A percentile compares a stretch with the other conserved stretches of the same genome.
phyloP scores from a whole-genome alignment of 2,888 invertebrate genomes.

The Zhuqinia jingwanae region DNA sequence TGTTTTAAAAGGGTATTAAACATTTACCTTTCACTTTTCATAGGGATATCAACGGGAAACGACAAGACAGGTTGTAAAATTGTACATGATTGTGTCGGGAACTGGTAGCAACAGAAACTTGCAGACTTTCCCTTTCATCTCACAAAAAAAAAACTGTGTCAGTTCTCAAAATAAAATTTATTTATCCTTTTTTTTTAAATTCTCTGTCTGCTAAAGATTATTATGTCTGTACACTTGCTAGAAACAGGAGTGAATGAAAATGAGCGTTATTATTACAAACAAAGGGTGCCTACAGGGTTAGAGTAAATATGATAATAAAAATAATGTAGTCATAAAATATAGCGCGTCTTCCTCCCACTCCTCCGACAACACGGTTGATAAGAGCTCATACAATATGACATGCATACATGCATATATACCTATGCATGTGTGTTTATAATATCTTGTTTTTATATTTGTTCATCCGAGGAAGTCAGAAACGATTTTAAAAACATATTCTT shows the following conservation, averaged over 20 bases:
- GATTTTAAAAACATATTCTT: background rate
- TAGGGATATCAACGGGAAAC: constrained; percentile 39
- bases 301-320: constrained; percentile 31
- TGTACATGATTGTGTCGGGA: constrained; percentile 36
- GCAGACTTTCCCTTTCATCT: constrained; percentile 23
- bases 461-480: constrained; percentile 61
- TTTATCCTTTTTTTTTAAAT: background rate
- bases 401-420: background rate
- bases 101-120: background rate
- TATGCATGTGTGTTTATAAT: no score
- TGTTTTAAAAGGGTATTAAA: constrained; percentile 20
- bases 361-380: constrained; percentile 8
- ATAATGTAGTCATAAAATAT: constrained; percentile 40
- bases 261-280: constrained; percentile 18
- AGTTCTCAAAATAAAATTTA: background rate
- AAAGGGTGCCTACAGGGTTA: background rate
- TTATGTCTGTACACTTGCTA: background rate
- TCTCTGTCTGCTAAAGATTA: background rate
- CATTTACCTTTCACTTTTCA: constrained; percentile 51
- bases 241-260: constrained; percentile 18
- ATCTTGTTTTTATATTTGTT: constrained; percentile 35
- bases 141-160: background rate
- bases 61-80: constrained; percentile 37
- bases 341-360: constrained; percentile 18
- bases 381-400: background rate